Evolutionary conservation across 2,888 invertebrate genomes (phyloP).

Genomic region (Philonicus albiceps): DNA sequence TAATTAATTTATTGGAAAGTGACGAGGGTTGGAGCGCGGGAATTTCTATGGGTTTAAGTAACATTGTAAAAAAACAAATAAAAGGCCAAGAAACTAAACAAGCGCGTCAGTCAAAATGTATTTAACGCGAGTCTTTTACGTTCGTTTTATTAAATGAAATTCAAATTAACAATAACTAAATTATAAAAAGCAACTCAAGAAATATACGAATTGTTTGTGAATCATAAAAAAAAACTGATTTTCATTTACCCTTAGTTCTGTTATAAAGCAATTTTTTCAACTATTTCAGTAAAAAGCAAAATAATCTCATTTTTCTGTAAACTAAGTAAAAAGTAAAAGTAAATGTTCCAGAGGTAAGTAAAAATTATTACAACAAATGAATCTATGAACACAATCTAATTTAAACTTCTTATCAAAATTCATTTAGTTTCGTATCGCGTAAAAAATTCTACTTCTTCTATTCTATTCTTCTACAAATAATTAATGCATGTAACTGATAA

Average conservation of each 20-base stretch:
- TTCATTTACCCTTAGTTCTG: not conserved
- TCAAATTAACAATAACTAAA: slow-evolving; percentile 37
- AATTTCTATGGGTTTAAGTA: not conserved
- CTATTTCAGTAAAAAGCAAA: not conserved
- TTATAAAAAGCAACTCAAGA: slow-evolving; percentile 36
- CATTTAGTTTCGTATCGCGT: no score
- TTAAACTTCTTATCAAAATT: no score
- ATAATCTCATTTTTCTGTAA: not conserved
- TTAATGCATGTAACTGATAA: no score
- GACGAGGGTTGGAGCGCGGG: not conserved
- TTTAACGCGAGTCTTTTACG: slow-evolving; percentile 27
- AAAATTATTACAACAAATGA: not conserved
- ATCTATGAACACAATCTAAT: not conserved
- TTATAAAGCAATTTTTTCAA: not conserved
- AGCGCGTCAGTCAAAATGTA: slow-evolving; percentile 23
- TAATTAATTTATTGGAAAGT: not conserved
- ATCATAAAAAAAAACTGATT: not conserved
- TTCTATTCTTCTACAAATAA: no score
- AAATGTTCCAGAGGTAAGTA: not conserved
- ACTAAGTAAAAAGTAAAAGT: not conserved
- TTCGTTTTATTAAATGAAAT: slow-evolving; percentile 37
- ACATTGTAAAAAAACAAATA: not conserved
- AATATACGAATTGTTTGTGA: slow-evolving; percentile 42
- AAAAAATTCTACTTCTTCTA: no score
- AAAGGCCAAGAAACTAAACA: slow-evolving; percentile 8